Evolutionary conservation across 1,140 invertebrate species (phyloP).

Genomic region (Cardiocondyla obscurior): DNA sequence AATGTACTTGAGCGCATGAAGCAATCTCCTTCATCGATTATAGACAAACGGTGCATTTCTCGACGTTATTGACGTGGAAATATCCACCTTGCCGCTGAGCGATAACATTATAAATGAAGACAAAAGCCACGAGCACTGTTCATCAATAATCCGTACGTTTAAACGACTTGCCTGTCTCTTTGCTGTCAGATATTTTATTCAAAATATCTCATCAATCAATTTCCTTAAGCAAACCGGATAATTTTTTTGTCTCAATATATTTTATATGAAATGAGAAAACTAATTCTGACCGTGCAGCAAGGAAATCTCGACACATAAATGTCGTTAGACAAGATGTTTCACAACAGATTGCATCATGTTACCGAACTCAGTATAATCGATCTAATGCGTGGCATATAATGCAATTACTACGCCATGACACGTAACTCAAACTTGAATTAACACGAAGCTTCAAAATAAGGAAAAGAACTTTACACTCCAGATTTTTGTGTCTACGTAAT

Average conservation of each 20-base stretch:
- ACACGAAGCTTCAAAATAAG: not conserved
- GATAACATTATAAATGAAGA: constrained; percentile 20
- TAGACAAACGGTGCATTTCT: not conserved
- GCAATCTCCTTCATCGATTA: not conserved
- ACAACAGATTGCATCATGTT: constrained; percentile 18
- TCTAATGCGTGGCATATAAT: not conserved
- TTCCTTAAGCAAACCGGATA: not conserved
- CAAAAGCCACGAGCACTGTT: constrained; percentile 19
- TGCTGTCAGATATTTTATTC: not conserved
- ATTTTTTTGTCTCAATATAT: not conserved
- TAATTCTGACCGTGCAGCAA: not conserved
- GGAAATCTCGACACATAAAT: not conserved
- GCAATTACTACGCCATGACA: not conserved
- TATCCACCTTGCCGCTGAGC: not conserved
- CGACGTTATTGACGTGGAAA: too few relatives aligned
- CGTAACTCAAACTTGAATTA: not conserved
- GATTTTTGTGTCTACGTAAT: not conserved
- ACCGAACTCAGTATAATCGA: not conserved
- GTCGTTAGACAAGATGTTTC: not conserved
- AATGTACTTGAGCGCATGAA: not conserved
- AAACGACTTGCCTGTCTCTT: not conserved
- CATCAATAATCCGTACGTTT: constrained; percentile 15
- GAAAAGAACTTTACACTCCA: not conserved
- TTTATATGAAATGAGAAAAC: not conserved
- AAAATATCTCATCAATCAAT: not conserved